Base-by-base conservation (phyloP, 2,888 invertebrate species). In the Pachydiplax longipennis region DNA sequence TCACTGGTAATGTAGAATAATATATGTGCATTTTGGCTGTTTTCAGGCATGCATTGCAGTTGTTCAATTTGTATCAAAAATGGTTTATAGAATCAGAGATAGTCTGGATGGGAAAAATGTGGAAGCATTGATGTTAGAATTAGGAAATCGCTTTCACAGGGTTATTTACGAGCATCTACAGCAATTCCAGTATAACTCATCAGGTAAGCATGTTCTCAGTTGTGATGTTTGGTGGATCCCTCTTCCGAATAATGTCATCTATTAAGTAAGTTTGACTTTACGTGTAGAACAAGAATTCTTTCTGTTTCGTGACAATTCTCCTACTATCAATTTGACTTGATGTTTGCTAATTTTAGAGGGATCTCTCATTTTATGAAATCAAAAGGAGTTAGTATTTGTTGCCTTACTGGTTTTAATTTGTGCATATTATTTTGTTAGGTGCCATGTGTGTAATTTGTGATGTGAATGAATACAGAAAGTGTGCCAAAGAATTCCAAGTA, bases 381-480 rank as follows among this genome's bases (percentile, higher is more conserved):
- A 44, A 10, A 6, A 44, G 4, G 44, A 44, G 10, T 44, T 44
- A 6, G 44, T 44, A 10, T 44, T 10, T 44, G 8, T 6, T 4
- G 44, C 44, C 44, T 44, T 0, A 1, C 8, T 44, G 44, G 10
- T 44, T 44, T 44, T 44, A 44, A 73, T 73, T 90, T 44, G 15
- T 40, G 22, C 35, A 31, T 80, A 61, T 91, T 61, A 25, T 65
- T 90, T 81, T 61, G 73, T 90, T 93, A 97, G 98, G 99, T 91
- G 99, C 99, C 0, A 98, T 99, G 98, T 97, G 98, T 93, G 98
- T 98, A 2, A 98, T 99, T 92, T 99, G 99, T 94, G 99, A 99
- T 95, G 97, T 99, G 92, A 99, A 99, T 93, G 99, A 99, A 94
- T 99, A 99, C 94, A 95, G 99, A 35, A 97, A 97, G 92, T 98